Percentiles rank a stretch among this genome's conserved stretches.
These are phyloP conservation scores for Agrilus mali DNA, from an alignment of 2,888 invertebrate genomes.

Conservation along the genomic window DNA sequence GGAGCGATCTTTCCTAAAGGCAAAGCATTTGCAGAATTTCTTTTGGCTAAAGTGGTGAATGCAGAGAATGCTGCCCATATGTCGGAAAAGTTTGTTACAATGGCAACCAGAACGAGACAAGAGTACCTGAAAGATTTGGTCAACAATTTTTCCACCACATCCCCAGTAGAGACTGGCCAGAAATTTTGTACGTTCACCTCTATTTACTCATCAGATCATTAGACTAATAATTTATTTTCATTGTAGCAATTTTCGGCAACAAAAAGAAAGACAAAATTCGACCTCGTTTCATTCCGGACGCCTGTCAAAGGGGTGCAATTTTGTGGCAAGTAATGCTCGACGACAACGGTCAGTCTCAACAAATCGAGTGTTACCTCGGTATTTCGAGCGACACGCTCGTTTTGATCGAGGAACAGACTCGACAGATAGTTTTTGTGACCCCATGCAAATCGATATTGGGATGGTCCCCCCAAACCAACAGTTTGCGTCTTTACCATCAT, in stretches of 20 bases:
- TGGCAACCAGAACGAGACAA: constrained; percentile 90
- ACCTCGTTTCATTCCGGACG: constrained; percentile 61
- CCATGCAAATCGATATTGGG: constrained; percentile 72
- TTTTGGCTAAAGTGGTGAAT: constrained; percentile 91
- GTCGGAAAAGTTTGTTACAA: constrained; percentile 92
- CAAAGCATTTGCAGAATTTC: constrained; percentile 87
- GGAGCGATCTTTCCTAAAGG: constrained; percentile 80
- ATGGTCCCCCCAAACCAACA: constrained; percentile 43
- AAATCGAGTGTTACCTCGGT: constrained; percentile 70
- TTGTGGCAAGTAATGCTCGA: constrained; percentile 71
- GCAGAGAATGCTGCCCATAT: constrained; percentile 94
- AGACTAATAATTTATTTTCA: constrained; percentile 14
- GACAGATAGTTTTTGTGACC: constrained; percentile 75
- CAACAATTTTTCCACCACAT: constrained; percentile 67
- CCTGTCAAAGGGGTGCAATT: constrained; percentile 62
- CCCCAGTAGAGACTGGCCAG: constrained; percentile 70
- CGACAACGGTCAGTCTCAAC: constrained; percentile 50
- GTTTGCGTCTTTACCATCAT: constrained; percentile 77
- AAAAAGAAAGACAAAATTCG: constrained; percentile 67
- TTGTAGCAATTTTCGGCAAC: constrained; percentile 47
- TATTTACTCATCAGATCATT: background rate
- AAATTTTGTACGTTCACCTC: constrained; percentile 63
- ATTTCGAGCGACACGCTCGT: constrained; percentile 81
- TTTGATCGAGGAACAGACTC: constrained; percentile 68
- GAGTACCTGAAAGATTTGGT: constrained; percentile 92